Evolutionary conservation across 2,113 vertebrate genomes (phyloP).

Genomic region (Gallinago media): DNA sequence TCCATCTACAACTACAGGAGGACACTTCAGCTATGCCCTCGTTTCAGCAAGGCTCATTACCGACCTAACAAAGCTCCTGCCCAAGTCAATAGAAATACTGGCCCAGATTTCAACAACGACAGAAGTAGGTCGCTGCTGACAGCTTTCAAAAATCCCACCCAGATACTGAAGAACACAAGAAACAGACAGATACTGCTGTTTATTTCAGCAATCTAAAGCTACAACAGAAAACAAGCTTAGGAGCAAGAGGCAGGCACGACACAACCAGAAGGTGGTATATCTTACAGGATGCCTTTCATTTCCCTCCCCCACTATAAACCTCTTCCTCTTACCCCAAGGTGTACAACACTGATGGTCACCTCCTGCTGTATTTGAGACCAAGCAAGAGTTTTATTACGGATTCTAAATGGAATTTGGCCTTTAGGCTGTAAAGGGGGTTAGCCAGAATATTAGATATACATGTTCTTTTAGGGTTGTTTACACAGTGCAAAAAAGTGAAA

Average conservation of each 20-base stretch:
- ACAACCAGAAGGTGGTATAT: background rate
- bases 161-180: background rate
- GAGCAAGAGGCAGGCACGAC: background rate
- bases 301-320: background rate
- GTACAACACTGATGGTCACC: background rate
- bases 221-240: background rate
- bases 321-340: background rate
- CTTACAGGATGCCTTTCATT: background rate
- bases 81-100: slow-evolving; percentile 19
- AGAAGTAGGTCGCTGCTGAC: background rate
- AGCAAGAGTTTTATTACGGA: background rate
- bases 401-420: background rate
- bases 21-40: background rate
- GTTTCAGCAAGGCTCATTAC: background rate
- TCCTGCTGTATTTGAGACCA: background rate
- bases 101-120: background rate
- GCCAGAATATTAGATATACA: background rate
- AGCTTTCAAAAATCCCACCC: slow-evolving; percentile 3
- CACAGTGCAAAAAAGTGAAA: background rate
- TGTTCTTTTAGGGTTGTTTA: background rate
- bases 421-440: background rate
- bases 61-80: background rate
- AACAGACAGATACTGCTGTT: background rate
- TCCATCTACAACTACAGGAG: background rate
- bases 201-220: background rate